Percentiles rank a stretch among this genome's conserved stretches.
phyloP scores from a whole-genome alignment of 2,113 vertebrate species.

The Labeo rohita region DNA sequence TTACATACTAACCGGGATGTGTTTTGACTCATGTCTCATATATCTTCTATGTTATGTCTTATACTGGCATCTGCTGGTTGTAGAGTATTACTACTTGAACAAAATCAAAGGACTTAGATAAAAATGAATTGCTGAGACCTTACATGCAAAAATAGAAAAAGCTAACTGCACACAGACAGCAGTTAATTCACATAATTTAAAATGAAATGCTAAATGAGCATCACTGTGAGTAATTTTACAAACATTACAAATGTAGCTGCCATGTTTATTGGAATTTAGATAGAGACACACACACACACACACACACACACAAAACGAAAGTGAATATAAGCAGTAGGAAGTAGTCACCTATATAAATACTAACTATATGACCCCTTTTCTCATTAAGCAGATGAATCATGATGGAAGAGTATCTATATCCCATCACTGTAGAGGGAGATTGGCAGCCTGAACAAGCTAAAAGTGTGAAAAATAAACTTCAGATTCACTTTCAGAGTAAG shows the following conservation, averaged over 20 bases:
- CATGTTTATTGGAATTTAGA: too few relatives aligned
- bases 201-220: too few relatives aligned
- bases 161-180: too few relatives aligned
- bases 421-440: slow-evolving; percentile 61
- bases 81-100: not conserved
- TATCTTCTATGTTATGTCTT: too few relatives aligned
- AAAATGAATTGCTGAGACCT: not conserved
- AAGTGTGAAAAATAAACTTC: slow-evolving; percentile 19
- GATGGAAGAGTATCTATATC: slow-evolving; percentile 56
- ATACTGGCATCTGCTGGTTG: slow-evolving; percentile 33
- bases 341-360: not conserved
- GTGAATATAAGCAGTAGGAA: slow-evolving; percentile 37
- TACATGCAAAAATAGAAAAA: too few relatives aligned
- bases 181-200: too few relatives aligned
- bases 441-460: slow-evolving; percentile 53
- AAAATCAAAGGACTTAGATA: not conserved
- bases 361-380: not conserved
- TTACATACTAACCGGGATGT: not conserved
- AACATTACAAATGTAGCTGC: too few relatives aligned
- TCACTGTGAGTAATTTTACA: too few relatives aligned
- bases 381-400: not conserved
- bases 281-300: not conserved
- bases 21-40: not conserved
- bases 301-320: slow-evolving; percentile 59
- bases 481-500: too few relatives aligned